Evolutionary conservation across 2,113 vertebrate genomes (phyloP).

Genomic region (Sciurus niger): DNA sequence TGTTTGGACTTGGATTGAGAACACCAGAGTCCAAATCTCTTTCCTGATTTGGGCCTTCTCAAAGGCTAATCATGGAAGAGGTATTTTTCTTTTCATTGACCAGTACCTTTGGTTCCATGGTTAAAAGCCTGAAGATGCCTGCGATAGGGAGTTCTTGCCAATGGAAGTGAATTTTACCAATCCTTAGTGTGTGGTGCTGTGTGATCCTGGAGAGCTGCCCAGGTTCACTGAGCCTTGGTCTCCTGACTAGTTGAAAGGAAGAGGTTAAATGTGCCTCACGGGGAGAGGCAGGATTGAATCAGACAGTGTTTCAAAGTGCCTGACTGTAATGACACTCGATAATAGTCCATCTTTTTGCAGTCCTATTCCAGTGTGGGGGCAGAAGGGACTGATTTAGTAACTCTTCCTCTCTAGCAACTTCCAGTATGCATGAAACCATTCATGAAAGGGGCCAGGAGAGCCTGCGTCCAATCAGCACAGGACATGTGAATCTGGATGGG

Average conservation of each 20-base stretch:
- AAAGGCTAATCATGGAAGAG: background rate
- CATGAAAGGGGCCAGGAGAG: background rate
- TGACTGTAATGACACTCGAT: background rate
- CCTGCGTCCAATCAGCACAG: background rate
- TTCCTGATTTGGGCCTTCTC: conserved; percentile 27
- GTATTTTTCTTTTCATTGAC: background rate
- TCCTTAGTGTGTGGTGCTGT: background rate
- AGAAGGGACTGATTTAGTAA: background rate
- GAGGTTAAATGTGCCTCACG: background rate
- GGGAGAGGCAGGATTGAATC: background rate
- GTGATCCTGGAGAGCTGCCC: background rate
- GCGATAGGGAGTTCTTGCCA: background rate
- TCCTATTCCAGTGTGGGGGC: background rate
- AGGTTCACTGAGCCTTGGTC: background rate
- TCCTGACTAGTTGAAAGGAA: conserved; percentile 1
- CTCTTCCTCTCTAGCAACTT: background rate
- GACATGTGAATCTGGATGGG: background rate
- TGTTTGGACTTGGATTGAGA: background rate
- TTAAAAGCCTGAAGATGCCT: background rate
- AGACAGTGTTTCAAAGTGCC: background rate
- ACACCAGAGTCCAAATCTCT: background rate
- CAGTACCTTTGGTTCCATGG: background rate
- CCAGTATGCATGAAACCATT: background rate
- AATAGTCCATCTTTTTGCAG: background rate
- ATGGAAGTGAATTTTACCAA: background rate